Conservation (phyloP, 2,113 vertebrate species). For the Egretta garzetta region DNA sequence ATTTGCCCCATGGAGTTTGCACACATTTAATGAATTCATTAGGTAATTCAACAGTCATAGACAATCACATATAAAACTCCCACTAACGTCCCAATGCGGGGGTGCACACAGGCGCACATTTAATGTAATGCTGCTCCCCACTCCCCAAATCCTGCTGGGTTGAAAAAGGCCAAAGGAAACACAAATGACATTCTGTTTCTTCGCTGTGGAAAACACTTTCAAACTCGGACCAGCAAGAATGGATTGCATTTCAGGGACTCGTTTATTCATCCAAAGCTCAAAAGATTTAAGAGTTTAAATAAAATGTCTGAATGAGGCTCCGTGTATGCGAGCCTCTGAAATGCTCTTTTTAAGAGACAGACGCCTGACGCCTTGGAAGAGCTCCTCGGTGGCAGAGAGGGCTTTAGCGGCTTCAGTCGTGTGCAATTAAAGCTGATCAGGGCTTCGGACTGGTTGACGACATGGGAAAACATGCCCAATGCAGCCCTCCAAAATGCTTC, state of each 20-base stretch:
- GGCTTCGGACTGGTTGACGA: slow-evolving; percentile 50
- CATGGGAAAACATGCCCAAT: slow-evolving; percentile 8
- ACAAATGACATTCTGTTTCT: slow-evolving; percentile 44
- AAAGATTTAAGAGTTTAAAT: slow-evolving; percentile 70
- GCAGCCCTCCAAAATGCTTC: not conserved
- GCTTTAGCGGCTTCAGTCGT: slow-evolving; percentile 64
- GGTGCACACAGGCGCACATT: not conserved
- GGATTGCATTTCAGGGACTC: slow-evolving; percentile 53
- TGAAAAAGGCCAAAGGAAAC: slow-evolving; percentile 22
- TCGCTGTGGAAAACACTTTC: slow-evolving; percentile 33
- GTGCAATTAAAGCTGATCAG: slow-evolving; percentile 48
- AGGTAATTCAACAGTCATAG: not conserved
- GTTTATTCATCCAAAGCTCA: slow-evolving; percentile 27
- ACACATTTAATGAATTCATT: not conserved
- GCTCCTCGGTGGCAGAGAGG: slow-evolving; percentile 11
- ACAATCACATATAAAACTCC: not conserved
- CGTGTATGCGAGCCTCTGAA: slow-evolving; percentile 34
- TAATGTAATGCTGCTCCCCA: fast-evolving
- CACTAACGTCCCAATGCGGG: fast-evolving
- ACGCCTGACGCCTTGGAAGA: slow-evolving; percentile 60
- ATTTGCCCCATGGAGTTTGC: not conserved
- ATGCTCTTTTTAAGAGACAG: slow-evolving; percentile 63
- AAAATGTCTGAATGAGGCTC: slow-evolving; percentile 38
- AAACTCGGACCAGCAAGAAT: slow-evolving; percentile 42
- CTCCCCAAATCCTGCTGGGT: not conserved